A percentile compares a stretch with the other conserved stretches of the same genome.
phyloP scores from a whole-genome alignment of 2,113 vertebrate species.

The Daubentonia madagascariensis region DNA sequence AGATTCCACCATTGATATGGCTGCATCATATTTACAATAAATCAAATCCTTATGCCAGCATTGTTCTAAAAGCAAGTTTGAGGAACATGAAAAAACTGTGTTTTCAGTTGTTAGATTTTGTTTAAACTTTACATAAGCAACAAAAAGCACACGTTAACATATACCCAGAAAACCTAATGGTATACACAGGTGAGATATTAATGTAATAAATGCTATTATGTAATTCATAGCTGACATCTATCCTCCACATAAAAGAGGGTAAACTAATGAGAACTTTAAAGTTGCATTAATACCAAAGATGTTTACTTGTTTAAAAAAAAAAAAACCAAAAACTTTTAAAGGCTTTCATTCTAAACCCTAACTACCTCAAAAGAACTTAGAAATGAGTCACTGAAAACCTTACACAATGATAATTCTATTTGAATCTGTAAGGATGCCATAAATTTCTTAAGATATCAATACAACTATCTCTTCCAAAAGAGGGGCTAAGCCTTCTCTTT shows the following conservation, averaged over 20 bases:
- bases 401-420: background rate
- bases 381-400: background rate
- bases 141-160: background rate
- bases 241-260: background rate
- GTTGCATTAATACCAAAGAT: constrained; percentile 15
- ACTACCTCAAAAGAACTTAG: background rate
- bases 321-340: background rate
- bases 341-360: background rate
- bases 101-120: background rate
- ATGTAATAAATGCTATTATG: background rate
- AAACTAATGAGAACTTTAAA: background rate
- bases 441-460: background rate
- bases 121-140: background rate
- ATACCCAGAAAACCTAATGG: background rate
- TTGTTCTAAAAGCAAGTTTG: background rate
- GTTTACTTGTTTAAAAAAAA: background rate
- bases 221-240: background rate
- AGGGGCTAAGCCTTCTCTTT: background rate
- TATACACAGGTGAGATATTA: background rate
- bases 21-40: background rate
- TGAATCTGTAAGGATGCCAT: background rate
- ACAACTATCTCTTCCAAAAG: background rate
- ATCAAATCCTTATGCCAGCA: background rate
- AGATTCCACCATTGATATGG: background rate
- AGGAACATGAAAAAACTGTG: background rate